Percentiles rank a stretch among this genome's conserved stretches.
phyloP scores from a whole-genome alignment of 2,888 invertebrate genomes.

The Halictus ligatus region DNA sequence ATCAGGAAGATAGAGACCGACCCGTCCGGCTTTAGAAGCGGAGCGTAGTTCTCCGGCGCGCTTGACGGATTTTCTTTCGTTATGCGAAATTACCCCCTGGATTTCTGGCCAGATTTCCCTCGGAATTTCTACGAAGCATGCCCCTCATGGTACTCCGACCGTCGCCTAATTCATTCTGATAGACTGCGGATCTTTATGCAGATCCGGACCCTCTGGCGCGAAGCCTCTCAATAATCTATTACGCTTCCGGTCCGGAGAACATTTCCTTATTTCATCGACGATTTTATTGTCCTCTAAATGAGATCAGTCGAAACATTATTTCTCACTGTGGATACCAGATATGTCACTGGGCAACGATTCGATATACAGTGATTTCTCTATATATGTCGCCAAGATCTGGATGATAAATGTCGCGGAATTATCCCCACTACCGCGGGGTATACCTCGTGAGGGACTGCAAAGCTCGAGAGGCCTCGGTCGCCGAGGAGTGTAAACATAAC shows the following conservation, averaged over 20 bases:
- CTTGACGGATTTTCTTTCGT: conserved; percentile 5
- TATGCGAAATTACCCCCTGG: neutral
- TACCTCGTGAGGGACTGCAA: no score
- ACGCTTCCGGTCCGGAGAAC: neutral
- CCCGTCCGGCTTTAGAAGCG: neutral
- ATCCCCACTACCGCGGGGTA: no score
- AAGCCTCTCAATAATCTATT: neutral
- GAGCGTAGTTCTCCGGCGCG: neutral
- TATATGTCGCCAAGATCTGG: no score
- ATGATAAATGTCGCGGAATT: no score
- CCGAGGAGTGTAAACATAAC: no score
- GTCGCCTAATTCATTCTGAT: neutral
- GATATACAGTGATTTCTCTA: no score
- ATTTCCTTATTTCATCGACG: neutral
- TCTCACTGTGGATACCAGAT: neutral
- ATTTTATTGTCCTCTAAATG: neutral
- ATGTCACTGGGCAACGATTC: neutral
- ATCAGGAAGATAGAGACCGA: neutral
- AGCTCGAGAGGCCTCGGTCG: no score
- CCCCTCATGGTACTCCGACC: neutral
- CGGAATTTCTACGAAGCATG: neutral
- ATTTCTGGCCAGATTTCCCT: neutral
- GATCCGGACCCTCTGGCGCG: neutral
- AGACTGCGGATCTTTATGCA: conserved; percentile 5
- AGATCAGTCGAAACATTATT: neutral